These are phyloP conservation scores for Brachionus angularis DNA, from an alignment of 1,140 invertebrate species.

Conservation along the genomic window DNA sequence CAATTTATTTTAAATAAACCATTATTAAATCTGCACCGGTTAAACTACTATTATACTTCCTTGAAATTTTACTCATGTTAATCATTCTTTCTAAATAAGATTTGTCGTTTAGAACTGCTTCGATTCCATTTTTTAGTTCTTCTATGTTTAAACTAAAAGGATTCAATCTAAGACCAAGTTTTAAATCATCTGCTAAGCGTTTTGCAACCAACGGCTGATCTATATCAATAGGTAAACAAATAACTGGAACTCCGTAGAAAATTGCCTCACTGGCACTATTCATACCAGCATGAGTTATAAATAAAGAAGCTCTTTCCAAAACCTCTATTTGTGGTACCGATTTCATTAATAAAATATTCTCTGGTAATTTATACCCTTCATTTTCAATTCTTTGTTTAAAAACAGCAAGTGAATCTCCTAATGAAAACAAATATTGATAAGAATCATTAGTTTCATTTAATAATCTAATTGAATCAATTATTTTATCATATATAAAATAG, in stretches of 20 bases:
- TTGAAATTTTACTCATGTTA: slow-evolving; percentile 1
- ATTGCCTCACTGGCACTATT: slow-evolving; percentile 75
- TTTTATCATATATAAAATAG: slow-evolving; percentile 12
- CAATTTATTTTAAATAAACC: slow-evolving; percentile 22
- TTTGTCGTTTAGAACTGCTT: not conserved
- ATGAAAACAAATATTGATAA: not conserved
- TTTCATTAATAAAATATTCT: not conserved
- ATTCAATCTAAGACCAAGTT: not conserved
- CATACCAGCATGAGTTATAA: slow-evolving; percentile 75
- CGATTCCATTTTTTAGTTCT: slow-evolving; percentile 11
- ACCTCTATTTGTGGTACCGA: slow-evolving; percentile 51
- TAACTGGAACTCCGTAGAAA: slow-evolving; percentile 71
- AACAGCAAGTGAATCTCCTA: not conserved
- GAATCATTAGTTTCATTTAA: not conserved
- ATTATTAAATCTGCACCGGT: not conserved
- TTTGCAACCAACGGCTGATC: slow-evolving; percentile 50
- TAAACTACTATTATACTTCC: not conserved
- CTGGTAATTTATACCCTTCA: not conserved
- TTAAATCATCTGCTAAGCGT: slow-evolving; percentile 1
- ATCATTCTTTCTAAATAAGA: not conserved
- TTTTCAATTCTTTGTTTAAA: slow-evolving; percentile 12
- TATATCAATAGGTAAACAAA: slow-evolving; percentile 65
- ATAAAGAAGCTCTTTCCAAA: slow-evolving; percentile 58
- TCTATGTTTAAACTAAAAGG: not conserved
- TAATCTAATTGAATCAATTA: slow-evolving; percentile 8